Evolutionary conservation across 2,888 invertebrate species (phyloP).

Genomic region (Allygus modestus): DNA sequence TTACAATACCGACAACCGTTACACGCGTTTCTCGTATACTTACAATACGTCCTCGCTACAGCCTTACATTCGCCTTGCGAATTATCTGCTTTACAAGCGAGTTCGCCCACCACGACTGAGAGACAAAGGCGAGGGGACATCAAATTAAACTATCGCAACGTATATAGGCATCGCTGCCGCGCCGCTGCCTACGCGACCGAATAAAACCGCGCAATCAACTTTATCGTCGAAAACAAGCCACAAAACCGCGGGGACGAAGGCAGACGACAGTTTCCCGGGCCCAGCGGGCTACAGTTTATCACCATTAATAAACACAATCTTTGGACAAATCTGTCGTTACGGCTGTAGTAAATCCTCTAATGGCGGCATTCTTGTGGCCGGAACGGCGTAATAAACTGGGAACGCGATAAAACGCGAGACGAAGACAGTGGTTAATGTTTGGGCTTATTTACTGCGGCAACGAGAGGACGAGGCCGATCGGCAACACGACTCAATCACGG

Average conservation of each 20-base stretch:
- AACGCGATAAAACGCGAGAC: not conserved
- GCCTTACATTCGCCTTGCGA: not conserved
- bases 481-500: not conserved
- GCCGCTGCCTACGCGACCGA: not conserved
- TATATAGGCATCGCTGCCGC: not conserved
- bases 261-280: not conserved
- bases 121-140: conserved; percentile 17
- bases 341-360: conserved; percentile 15
- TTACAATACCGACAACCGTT: no score
- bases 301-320: conserved; percentile 54
- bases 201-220: conserved; percentile 12
- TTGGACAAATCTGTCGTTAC: conserved; percentile 42
- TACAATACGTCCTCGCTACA: not conserved
- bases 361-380: not conserved
- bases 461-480: not conserved
- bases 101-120: conserved; percentile 4
- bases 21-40: not conserved
- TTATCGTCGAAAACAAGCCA: conserved; percentile 39
- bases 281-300: conserved; percentile 23
- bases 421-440: conserved; percentile 17
- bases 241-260: conserved; percentile 6
- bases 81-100: not conserved
- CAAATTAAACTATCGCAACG: conserved; percentile 27
- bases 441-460: not conserved
- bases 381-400: conserved; percentile 12